phyloP scores from a whole-genome alignment of 2,113 vertebrate species.

The Callospermophilus lateralis region DNA sequence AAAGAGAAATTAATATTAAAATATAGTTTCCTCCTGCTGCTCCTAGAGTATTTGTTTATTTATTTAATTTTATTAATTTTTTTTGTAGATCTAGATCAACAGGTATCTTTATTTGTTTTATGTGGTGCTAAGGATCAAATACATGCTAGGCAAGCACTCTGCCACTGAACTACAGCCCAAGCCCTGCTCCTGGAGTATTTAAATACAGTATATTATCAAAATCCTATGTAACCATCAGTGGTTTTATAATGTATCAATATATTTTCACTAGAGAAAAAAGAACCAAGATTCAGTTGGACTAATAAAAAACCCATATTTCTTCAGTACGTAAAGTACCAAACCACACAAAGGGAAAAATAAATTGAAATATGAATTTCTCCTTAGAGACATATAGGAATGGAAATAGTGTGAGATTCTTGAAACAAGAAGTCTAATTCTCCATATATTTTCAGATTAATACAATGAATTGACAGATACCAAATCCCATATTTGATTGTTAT shows the following conservation, averaged over 20 bases:
- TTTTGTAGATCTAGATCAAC: no score
- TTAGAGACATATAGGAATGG: not conserved
- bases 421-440: not conserved
- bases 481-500: not conserved
- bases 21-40: not conserved
- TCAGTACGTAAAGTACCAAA: no score
- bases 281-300: not conserved
- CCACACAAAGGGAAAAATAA: not conserved
- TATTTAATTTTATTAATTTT: no score
- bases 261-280: not conserved
- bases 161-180: no score
- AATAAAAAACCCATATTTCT: no score
- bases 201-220: not conserved
- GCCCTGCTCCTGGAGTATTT: not conserved
- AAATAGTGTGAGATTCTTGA: not conserved
- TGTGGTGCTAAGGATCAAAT: no score
- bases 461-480: not conserved
- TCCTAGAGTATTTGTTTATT: not conserved
- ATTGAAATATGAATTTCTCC: not conserved
- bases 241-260: not conserved
- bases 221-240: not conserved
- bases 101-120: no score
- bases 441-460: not conserved
- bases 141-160: no score
- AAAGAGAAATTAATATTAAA: not conserved